Evolutionary conservation across 2,113 vertebrate species (phyloP).

Genomic region (Mirounga angustirostris): DNA sequence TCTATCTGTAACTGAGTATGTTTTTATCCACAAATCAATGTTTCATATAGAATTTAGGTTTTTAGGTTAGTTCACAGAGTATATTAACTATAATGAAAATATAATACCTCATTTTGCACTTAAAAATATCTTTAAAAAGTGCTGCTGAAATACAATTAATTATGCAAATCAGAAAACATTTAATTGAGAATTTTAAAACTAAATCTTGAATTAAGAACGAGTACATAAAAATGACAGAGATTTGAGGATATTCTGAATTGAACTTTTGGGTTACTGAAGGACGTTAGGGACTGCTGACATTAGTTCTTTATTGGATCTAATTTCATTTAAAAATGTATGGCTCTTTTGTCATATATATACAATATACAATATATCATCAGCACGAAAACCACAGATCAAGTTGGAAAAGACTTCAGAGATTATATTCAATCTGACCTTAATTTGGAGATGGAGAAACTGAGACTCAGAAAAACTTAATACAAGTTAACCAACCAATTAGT

Average conservation of each 20-base stretch:
- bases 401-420: constrained; percentile 39
- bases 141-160: constrained; percentile 39
- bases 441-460: constrained; percentile 11
- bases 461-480: neutral
- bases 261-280: constrained; percentile 46
- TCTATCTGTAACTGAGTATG: neutral
- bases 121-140: constrained; percentile 18
- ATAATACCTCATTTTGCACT: constrained; percentile 39
- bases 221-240: neutral
- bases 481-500: neutral
- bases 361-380: neutral
- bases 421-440: neutral
- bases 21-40: constrained; percentile 34
- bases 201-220: neutral
- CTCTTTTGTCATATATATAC: neutral
- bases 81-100: constrained; percentile 33
- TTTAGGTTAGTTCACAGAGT: constrained; percentile 19
- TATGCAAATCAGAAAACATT: neutral
- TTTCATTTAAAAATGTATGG: constrained; percentile 28
- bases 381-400: constrained; percentile 40
- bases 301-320: constrained; percentile 21
- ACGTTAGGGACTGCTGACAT: neutral
- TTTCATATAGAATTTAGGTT: constrained; percentile 45
- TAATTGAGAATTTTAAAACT: constrained; percentile 5
- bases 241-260: neutral